Base-by-base conservation (phyloP, 2,888 invertebrate species). In the Drosophila affinis region DNA sequence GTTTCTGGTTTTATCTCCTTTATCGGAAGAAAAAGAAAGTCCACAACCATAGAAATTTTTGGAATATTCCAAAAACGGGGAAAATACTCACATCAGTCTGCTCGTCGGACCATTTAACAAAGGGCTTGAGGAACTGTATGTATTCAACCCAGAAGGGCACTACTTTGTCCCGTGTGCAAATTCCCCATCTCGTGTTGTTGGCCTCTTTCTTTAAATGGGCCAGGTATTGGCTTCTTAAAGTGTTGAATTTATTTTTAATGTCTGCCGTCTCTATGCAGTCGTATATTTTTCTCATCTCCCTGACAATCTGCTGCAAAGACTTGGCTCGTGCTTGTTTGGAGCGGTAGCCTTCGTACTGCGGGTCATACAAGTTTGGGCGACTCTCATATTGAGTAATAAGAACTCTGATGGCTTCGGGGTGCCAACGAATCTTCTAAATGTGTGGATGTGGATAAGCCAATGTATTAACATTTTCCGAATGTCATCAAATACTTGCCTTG, bases 51-150 rank as follows among this genome's bases (percentile, higher is more conserved):
- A 14, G n/a, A n/a, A 3, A 39, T 39, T 39, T 32, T 39, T 14
- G 0, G 39, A n/a, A n/a, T 1, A n/a, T 3, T n/a, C 1, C 3
- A 3, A 14, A 39, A 39, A n/a, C 6, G n/a, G 14, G 0, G 14
- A 14, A n/a, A 39, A 7, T n/a, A 39, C 39, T n/a, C n/a, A 39
- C 39, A n/a, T 39, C 39, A 39, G n/a, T 39, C 14, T 39, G 39
- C 14, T 39, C n/a, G n/a, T 39, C n/a, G n/a, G 39, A n/a, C 5
- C 14, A n/a, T 39, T 39, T 39, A 7, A 39, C n/a, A 39, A 39
- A 39, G 39, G 39, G 39, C 39, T 39, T 39, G 3, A 39, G 14
- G n/a, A 39, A 39, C 7, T 12, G 39, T 39, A 39, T 39, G n/a
- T 39, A 39, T 39, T 39, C 3, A 14, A 39, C 14, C 39, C 39